phyloP scores from a whole-genome alignment of 2,113 vertebrate species.

The Lophura nycthemera region DNA sequence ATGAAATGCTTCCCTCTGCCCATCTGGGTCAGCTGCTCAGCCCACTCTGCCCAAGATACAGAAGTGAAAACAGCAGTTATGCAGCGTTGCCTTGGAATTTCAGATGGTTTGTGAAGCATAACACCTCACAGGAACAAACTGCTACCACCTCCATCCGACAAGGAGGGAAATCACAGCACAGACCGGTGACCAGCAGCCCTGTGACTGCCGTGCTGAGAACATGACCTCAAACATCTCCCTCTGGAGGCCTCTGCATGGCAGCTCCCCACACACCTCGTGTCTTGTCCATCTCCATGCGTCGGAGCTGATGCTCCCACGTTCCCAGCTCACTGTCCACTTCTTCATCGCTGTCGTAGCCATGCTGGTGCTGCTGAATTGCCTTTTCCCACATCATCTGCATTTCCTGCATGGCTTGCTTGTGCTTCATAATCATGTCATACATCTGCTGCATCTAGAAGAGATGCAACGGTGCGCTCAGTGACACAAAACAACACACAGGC shows the following conservation, averaged over 20 bases:
- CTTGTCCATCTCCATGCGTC: constrained; percentile 98
- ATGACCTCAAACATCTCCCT: not conserved
- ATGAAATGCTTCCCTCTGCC: constrained; percentile 98
- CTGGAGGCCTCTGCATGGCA: rapidly evolving
- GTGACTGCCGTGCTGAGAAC: not conserved
- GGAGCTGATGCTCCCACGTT: constrained; percentile 96
- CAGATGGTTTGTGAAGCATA: not conserved
- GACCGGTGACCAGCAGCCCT: not conserved
- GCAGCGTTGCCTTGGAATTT: rapidly evolving
- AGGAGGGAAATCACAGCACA: not conserved
- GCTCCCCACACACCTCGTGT: constrained; percentile 81
- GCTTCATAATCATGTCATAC: constrained; percentile 98
- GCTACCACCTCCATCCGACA: not conserved
- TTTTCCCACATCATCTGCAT: constrained; percentile 97
- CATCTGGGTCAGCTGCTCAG: constrained; percentile 97
- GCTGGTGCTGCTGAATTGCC: constrained; percentile 90
- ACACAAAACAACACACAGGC: not conserved
- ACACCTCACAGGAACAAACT: not conserved
- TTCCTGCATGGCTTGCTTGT: constrained; percentile 95
- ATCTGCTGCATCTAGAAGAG: constrained; percentile 94
- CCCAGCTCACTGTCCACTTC: constrained; percentile 90
- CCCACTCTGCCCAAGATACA: constrained; percentile 86
- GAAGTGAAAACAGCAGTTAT: not conserved
- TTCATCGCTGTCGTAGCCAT: constrained; percentile 96
- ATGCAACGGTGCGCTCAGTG: rapidly evolving